phyloP scores from a whole-genome alignment of 2,888 invertebrate genomes.

The Drosophila sordidapex region DNA sequence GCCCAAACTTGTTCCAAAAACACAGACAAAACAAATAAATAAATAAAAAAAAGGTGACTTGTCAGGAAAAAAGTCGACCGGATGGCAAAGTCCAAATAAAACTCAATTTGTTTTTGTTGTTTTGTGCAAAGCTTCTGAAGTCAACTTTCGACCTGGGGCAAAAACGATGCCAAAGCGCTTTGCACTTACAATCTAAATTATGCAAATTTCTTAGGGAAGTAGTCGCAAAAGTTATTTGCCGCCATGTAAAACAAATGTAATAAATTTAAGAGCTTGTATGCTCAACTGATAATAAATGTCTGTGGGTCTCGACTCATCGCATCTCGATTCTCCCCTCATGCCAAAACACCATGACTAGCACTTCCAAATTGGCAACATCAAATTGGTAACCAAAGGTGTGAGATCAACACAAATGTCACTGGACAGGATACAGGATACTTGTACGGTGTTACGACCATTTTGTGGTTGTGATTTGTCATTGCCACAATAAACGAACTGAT shows the following conservation, averaged over 20 bases:
- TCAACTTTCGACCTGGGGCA: conserved; percentile 31
- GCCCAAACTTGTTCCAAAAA: conserved; percentile 27
- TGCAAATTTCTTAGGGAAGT: conserved; percentile 65
- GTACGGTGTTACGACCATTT: conserved; percentile 18
- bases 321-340: conserved; percentile 7
- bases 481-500: conserved; percentile 45
- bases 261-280: conserved; percentile 73
- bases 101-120: conserved; percentile 61
- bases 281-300: conserved; percentile 61
- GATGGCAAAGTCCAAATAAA: conserved; percentile 41
- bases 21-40: not conserved
- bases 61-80: conserved; percentile 4
- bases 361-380: conserved; percentile 13
- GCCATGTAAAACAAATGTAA: conserved; percentile 69
- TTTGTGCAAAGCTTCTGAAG: conserved; percentile 10
- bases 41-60: conserved; percentile 33
- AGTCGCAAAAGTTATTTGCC: conserved; percentile 65
- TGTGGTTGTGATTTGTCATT: conserved; percentile 51
- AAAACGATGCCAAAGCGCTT: conserved; percentile 54
- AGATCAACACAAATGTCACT: conserved; percentile 18
- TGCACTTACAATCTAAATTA: conserved; percentile 69
- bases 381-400: conserved; percentile 17
- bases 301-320: conserved; percentile 8
- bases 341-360: conserved; percentile 12
- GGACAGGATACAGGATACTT: not conserved